Base-by-base conservation (phyloP, 1,140 invertebrate species). In the Lepidurus couesii region DNA sequence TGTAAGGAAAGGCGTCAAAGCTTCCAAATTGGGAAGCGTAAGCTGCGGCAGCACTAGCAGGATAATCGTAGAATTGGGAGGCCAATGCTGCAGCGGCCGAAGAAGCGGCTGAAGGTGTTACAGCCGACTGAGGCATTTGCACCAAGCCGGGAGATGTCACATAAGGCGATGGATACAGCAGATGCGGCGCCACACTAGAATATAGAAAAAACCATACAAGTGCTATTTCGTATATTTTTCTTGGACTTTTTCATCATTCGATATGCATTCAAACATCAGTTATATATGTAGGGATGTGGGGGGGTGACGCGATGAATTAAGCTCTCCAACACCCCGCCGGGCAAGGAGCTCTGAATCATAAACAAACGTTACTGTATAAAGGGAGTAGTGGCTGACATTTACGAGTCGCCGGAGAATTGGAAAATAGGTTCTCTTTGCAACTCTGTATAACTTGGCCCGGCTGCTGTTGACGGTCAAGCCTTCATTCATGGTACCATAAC, bases 31-130 rank as follows among this genome's bases (percentile, higher is more conserved):
- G 78, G 13, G 65, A 44, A 34, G 78, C 78, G 24, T 44, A 44
- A 34, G 78, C 78, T n/a, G 78, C 78, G 44, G 74, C 74, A 26
- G 78, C 78, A 2, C 73, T 73, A 6, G 77, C 73, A 21, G 78
- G 78, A 44, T 79, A 79, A 47, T 79, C 78, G 73, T 79, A 79
- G 44, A 79, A 79, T 7, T 75, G 73, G n/a, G 78, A 79, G 13
- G 78, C 78, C 65, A 79, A 74, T 11, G 78, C 78, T 43, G 78
- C 78, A 34, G 78, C 78, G 24, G 44, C 78, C 44, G 76, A 45
- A 42, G 74, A 44, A 16, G 78, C 42, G 13, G 78, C 78, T 8
- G 78, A 74, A 26, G 78, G 44, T 44, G 74, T 79, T 7, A 79
- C 13, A 9, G 65, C 73, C 13, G 65, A 53, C 21, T 21, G 73